Evolutionary conservation across 2,797 vertebrate species (phyloP).

Genomic region (Leuciscus waleckii): DNA sequence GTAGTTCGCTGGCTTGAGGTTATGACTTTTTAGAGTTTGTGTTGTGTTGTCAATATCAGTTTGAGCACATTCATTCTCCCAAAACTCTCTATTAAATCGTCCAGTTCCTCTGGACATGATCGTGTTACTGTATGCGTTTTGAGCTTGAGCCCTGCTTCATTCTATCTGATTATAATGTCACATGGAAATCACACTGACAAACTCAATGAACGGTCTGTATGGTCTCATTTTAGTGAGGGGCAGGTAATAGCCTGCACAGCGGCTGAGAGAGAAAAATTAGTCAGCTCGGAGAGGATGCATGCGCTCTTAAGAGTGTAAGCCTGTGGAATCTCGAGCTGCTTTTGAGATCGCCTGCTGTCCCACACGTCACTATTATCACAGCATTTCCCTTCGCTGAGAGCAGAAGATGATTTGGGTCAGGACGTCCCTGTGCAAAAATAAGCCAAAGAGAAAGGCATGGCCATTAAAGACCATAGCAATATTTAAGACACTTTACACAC

Average conservation of each 20-base stretch:
- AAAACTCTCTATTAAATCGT: neutral
- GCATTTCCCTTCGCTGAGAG: constrained; percentile 33
- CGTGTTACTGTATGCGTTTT: constrained; percentile 3
- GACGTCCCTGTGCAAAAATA: constrained; percentile 25
- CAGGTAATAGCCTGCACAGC: constrained; percentile 37
- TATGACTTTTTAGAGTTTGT: neutral
- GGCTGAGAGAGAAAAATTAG: constrained; percentile 16
- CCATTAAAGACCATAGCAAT: neutral
- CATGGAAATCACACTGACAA: constrained; percentile 15
- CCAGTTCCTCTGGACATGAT: neutral
- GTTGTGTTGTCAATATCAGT: constrained; percentile 16
- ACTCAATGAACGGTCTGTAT: constrained; percentile 23
- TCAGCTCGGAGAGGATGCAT: constrained; percentile 23
- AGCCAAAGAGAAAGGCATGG: constrained; percentile 8
- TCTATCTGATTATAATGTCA: constrained; percentile 11
- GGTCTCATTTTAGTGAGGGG: constrained; percentile 3
- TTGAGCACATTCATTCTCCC: constrained; percentile 2
- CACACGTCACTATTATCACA: constrained; percentile 12
- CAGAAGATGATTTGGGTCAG: constrained; percentile 12
- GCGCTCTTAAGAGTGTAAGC: neutral
- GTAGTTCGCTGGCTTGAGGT: neutral
- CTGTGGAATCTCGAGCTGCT: constrained; percentile 32
- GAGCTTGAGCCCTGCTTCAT: neutral
- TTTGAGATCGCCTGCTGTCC: constrained; percentile 15
- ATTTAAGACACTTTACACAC: neutral